These are phyloP conservation scores for Passer domesticus DNA, from an alignment of 2,113 vertebrate species.

Conservation along the genomic window DNA sequence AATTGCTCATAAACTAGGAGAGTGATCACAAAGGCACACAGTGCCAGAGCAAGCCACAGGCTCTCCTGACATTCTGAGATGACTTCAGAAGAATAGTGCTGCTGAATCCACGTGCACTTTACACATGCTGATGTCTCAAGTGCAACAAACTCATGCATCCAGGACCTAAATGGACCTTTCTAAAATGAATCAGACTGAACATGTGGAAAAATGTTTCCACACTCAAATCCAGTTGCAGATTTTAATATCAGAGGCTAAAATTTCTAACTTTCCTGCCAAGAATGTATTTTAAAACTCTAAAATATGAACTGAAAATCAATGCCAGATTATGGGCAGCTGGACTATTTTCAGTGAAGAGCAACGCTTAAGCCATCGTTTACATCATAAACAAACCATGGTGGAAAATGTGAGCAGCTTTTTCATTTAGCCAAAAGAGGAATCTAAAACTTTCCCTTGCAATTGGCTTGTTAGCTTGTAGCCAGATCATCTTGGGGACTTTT, in stretches of 20 bases:
- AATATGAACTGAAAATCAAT: constrained; percentile 18
- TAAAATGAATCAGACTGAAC: not conserved
- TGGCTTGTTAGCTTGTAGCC: not conserved
- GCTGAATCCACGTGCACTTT: not conserved
- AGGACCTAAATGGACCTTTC: not conserved
- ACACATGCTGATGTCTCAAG: not conserved
- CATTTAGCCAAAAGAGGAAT: not conserved
- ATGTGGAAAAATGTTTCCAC: constrained; percentile 10
- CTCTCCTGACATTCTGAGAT: not conserved
- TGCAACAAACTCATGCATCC: not conserved
- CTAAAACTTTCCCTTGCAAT: not conserved
- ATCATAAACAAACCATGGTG: not conserved
- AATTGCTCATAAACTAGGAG: not conserved
- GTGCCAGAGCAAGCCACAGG: not conserved
- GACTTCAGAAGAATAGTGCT: not conserved
- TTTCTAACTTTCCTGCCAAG: not conserved
- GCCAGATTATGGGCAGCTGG: constrained; percentile 9
- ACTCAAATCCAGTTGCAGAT: not conserved
- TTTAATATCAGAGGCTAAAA: constrained; percentile 14
- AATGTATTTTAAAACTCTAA: constrained; percentile 27
- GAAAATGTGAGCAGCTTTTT: not conserved
- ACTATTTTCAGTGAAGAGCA: not conserved
- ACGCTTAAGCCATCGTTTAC: not conserved
- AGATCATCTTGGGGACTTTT: not conserved
- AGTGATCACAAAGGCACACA: not conserved